Base-by-base conservation (phyloP, 2,797 vertebrate genomes). In the Carcharodon carcharias region DNA sequence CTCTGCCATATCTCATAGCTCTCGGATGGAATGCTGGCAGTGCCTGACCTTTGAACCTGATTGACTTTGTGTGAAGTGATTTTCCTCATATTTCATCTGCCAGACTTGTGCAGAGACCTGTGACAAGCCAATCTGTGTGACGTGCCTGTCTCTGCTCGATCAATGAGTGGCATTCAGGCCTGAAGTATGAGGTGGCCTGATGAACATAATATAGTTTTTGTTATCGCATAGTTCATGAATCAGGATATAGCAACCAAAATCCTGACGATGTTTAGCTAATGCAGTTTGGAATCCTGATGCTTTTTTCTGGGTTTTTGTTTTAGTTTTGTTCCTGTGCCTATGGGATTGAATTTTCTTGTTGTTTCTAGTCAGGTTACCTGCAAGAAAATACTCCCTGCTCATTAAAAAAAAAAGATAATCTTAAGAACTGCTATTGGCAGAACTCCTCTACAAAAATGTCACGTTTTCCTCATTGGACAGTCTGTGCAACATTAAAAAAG, bases 71-170 rank as follows among this genome's bases (percentile, higher is more conserved):
- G 56, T 35, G 56, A 85, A 85, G 56, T 92, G 58, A 92, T 40
- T 92, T 92, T 92, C 40, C 18, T 65, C 89, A 92, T 92, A 92
- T 65, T 92, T 92, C 58, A 63, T 92, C 58, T 40, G 35, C 61
- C 40, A 16, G 6, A 63, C 61, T 91, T 91, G 12, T 91, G 88
- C 56, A 58, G 88, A 91, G 56, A 91, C 28, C 88, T 61, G 56
- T 91, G 56, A 91, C 88, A 91, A 91, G 28, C 54, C 31, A 14
- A 11, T 31, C 11, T 89, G 54, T n/a, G 2, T 89, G 11, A 35
- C 28, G 6, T 35, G 56, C 21, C 89, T 9, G 5, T 23, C 89
- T 40, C 89, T 40, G 18, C 18, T 40, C 89, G 40, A n/a, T 92
- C 89, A 6, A 63, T n/a, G 35, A 65, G 58, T 63, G 87, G 4